Conservation (phyloP, 2,888 invertebrate species). For the Lobophora halterata region DNA sequence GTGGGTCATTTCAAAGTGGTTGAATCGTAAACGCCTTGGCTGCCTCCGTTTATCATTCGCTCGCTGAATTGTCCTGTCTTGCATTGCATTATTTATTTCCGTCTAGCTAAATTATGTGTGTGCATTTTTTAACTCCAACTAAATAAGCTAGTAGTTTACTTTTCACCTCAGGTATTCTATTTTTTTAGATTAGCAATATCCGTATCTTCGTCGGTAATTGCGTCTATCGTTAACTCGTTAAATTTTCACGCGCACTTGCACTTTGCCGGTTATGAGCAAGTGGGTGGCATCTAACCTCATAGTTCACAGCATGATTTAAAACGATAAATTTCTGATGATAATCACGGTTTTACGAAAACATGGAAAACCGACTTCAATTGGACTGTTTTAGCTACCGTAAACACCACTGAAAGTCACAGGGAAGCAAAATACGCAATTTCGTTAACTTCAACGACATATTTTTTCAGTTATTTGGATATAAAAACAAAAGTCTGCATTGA, state of each 20-base stretch:
- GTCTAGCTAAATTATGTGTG: conserved; percentile 26
- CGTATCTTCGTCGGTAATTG: conserved; percentile 24
- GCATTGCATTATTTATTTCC: conserved; percentile 51
- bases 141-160: conserved; percentile 1
- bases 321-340: too few species aligned
- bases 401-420: too few species aligned
- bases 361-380: too few species aligned
- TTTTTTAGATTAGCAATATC: conserved; percentile 15
- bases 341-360: too few species aligned
- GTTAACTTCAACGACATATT: too few species aligned
- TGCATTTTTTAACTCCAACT: conserved; percentile 5
- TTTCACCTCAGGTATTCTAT: conserved; percentile 14
- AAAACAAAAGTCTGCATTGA: too few species aligned
- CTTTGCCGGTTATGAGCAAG: conserved; percentile 47
- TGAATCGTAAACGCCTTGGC: conserved; percentile 42
- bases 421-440: too few species aligned
- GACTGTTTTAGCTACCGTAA: too few species aligned
- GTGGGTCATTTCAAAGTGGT: conserved; percentile 60
- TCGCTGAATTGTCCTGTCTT: conserved; percentile 47
- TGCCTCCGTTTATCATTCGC: conserved; percentile 58
- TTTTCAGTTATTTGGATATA: too few species aligned
- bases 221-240: conserved; percentile 46
- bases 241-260: conserved; percentile 55
- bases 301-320: conserved; percentile 5
- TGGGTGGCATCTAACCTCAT: conserved; percentile 20